Percentiles rank a stretch among this genome's conserved stretches.
Evolutionary conservation across 2,797 vertebrate species (phyloP).

Genomic region (Spinibarbus caldwelli): DNA sequence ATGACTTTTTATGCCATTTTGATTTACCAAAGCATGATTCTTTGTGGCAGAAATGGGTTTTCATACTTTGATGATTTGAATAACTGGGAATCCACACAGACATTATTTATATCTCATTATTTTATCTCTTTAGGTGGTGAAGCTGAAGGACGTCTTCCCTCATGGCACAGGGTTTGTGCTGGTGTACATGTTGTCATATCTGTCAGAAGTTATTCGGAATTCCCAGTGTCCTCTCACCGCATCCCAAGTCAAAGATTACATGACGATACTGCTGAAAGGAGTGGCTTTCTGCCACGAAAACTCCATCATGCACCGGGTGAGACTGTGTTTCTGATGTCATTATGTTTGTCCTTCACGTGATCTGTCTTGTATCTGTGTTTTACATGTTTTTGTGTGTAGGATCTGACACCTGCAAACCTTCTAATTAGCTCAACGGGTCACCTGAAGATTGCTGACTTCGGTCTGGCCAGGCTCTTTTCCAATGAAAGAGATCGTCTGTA

Average conservation of each 20-base stretch:
- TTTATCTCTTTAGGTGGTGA: constrained; percentile 81
- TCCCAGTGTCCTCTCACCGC: constrained; percentile 83
- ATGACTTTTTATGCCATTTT: background rate
- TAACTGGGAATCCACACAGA: too few relatives aligned
- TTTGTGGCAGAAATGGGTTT: background rate
- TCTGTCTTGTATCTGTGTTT: background rate
- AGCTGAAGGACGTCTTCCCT: constrained; percentile 88
- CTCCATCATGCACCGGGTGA: constrained; percentile 90
- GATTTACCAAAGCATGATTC: background rate
- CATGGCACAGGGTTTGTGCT: constrained; percentile 89
- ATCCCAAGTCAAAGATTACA: constrained; percentile 89
- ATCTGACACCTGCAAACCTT: constrained; percentile 91
- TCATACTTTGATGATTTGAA: too few relatives aligned
- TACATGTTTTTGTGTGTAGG: constrained; percentile 69
- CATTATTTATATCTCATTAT: background rate
- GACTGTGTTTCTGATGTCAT: background rate
- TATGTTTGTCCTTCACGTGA: background rate
- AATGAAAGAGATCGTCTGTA: constrained; percentile 82
- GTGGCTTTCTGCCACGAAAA: constrained; percentile 89
- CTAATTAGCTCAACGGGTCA: constrained; percentile 90
- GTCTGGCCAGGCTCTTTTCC: constrained; percentile 85
- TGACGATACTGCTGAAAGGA: constrained; percentile 91
- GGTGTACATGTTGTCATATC: constrained; percentile 91
- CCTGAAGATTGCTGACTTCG: constrained; percentile 91
- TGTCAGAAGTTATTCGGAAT: constrained; percentile 89